Evolutionary conservation across 2,113 vertebrate genomes (phyloP).

Genomic region (Stegastes partitus): DNA sequence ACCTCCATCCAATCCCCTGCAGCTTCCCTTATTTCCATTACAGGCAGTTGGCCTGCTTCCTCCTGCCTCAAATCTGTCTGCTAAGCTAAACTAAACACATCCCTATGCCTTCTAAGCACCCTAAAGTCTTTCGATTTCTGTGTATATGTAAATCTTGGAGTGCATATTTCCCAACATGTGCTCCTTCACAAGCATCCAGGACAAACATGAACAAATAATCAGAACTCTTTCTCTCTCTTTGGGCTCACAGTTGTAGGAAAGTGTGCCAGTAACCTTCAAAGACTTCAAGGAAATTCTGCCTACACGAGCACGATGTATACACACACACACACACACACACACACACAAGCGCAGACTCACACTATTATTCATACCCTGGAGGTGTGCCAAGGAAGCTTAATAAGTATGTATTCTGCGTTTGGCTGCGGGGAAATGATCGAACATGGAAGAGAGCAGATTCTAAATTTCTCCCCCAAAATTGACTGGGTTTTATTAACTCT

Average conservation of each 20-base stretch:
- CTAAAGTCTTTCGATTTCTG: too few species aligned
- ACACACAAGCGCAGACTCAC: slow-evolving; percentile 7
- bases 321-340: neutral
- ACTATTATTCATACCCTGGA: neutral
- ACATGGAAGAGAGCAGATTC: slow-evolving; percentile 13
- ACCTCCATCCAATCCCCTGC: too few species aligned
- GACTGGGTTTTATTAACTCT: slow-evolving; percentile 31
- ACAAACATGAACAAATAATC: too few species aligned
- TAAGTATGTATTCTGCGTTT: slow-evolving; percentile 17
- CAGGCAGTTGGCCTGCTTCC: too few species aligned
- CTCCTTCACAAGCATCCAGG: too few species aligned
- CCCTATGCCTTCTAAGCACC: too few species aligned
- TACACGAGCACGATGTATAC: neutral
- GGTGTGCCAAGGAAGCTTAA: slow-evolving; percentile 21
- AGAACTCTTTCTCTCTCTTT: neutral
- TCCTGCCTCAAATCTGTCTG: too few species aligned
- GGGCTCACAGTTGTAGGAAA: neutral
- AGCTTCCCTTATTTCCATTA: too few species aligned
- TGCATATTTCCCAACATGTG: too few species aligned
- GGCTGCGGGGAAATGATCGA: slow-evolving; percentile 2
- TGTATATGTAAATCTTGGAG: too few species aligned
- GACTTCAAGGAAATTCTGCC: slow-evolving; percentile 16
- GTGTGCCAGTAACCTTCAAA: slow-evolving; percentile 23
- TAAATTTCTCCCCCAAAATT: slow-evolving; percentile 3
- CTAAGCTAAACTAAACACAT: too few species aligned